phyloP scores from a whole-genome alignment of 2,113 vertebrate genomes.

The Mola mola region DNA sequence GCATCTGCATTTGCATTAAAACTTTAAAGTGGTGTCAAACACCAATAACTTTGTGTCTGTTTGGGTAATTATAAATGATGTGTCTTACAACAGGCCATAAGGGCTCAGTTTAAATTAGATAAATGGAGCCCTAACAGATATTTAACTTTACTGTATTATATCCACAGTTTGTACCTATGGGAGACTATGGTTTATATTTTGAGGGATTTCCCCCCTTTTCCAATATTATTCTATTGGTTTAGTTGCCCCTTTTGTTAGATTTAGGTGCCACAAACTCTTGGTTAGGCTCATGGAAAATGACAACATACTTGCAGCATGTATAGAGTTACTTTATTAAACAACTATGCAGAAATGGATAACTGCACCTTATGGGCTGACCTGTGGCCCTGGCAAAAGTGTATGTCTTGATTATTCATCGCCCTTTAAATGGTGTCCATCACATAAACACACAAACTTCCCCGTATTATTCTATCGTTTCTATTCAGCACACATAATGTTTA shows the following conservation, averaged over 20 bases:
- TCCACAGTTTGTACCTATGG: not conserved
- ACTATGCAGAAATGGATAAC: no score
- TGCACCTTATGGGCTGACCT: no score
- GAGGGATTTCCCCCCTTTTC: no score
- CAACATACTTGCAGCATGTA: no score
- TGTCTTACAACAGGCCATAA: slow-evolving; percentile 5
- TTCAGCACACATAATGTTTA: slow-evolving; percentile 9
- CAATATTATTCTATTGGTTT: no score
- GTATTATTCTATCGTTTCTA: not conserved
- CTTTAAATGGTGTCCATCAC: slow-evolving; percentile 6
- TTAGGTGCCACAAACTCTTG: no score
- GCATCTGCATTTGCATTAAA: slow-evolving; percentile 47
- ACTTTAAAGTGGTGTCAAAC: slow-evolving; percentile 56
- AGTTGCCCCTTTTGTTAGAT: no score
- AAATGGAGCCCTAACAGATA: no score
- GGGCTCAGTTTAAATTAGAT: slow-evolving; percentile 18
- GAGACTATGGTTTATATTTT: no score
- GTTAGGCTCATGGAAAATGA: no score
- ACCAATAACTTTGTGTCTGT: slow-evolving; percentile 38
- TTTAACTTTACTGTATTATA: slow-evolving; percentile 1
- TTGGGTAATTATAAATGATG: slow-evolving; percentile 41
- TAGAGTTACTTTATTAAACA: no score
- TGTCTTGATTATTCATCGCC: not conserved
- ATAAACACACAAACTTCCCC: slow-evolving; percentile 11
- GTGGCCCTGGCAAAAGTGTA: no score